Evolutionary conservation across 2,888 invertebrate genomes (phyloP), one percentile per base, ranked within the genome.

Genomic region (Odontothrips loti): DNA sequence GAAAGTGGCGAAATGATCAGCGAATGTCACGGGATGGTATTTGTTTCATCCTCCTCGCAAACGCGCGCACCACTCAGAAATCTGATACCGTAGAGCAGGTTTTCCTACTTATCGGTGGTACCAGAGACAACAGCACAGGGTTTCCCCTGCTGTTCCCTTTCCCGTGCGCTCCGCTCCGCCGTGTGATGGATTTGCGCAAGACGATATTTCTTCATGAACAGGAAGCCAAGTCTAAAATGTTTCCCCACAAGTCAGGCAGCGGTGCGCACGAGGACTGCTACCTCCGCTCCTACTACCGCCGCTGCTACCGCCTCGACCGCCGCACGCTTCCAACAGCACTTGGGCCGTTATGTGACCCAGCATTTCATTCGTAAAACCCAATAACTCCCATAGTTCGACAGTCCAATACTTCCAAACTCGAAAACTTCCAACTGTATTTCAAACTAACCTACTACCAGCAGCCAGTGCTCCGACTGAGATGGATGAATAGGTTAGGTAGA

Each of bases 361-460:
- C 68, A 23, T 23, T 75, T 75, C 68, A 75, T 75, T 75, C 27
- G 23, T 23, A 75, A 75, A 75, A 75, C 23, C 68, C 68, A 75
- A 75, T 75, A 75, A 27, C 27, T 27, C 27, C 23, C 68, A 27
- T 27, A 75, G 68, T 75, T 75, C 68, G 68, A 75, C 68, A 75
- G 68, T 75, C 68, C 23, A 75, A 75, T 75, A 75, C 68, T 75
- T 75, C 27, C 68, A 27, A 75, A 75, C 68, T 75, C 68, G 68
- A 75, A 68, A 75, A 75, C 68, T 75, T 75, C 68, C 68, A 75
- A 75, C 68, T 75, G 68, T 75, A 75, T 75, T 75, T 75, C 68
- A 75, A 75, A 75, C 27, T 75, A 75, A 75, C 68, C 68, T 75
- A 75, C 68, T 75, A 23, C 27, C 68, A 75, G 68, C 27, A n/a